phyloP scores from a whole-genome alignment of 1,140 invertebrate genomes.

The Archegozetes longisetosus region DNA sequence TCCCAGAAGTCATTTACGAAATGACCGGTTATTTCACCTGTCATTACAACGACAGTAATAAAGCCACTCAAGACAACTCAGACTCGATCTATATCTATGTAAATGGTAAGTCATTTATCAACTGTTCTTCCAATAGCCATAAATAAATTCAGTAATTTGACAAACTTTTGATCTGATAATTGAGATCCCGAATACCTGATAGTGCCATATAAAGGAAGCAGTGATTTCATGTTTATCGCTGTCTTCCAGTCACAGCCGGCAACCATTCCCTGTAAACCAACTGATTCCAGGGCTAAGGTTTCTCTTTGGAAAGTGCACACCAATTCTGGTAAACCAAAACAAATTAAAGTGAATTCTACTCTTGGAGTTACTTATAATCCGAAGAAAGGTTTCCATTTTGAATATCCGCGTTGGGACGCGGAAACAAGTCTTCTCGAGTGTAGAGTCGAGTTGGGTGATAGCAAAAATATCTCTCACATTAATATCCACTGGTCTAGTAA shows the following conservation, averaged over 20 bases:
- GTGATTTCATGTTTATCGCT: constrained; percentile 12
- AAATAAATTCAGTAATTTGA: too few relatives aligned
- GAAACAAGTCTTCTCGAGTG: constrained; percentile 15
- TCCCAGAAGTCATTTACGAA: constrained; percentile 1
- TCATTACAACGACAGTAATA: constrained; percentile 10
- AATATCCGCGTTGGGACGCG: constrained; percentile 15
- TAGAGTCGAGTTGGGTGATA: not conserved
- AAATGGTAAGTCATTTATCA: constrained; percentile 14
- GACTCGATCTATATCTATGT: constrained; percentile 18
- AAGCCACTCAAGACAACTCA: constrained; percentile 2
- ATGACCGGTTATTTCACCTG: constrained; percentile 17
- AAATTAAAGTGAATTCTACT: constrained; percentile 6
- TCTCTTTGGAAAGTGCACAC: constrained; percentile 18
- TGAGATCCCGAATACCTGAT: constrained; percentile 18
- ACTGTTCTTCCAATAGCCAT: too few relatives aligned
- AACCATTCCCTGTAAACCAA: constrained; percentile 19
- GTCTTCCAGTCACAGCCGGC: constrained; percentile 13
- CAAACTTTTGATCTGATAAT: too few relatives aligned
- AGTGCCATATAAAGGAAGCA: constrained; percentile 12
- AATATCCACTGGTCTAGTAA: constrained; percentile 14
- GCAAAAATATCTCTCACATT: constrained; percentile 6
- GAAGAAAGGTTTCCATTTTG: constrained; percentile 16
- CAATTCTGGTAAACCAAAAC: constrained; percentile 1
- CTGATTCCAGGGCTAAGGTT: constrained; percentile 16
- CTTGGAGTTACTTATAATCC: constrained; percentile 18